A percentile compares a stretch with the other conserved stretches of the same genome.
phyloP scores from a whole-genome alignment of 23 tunicate species.

The Trididemnum nubilum region DNA sequence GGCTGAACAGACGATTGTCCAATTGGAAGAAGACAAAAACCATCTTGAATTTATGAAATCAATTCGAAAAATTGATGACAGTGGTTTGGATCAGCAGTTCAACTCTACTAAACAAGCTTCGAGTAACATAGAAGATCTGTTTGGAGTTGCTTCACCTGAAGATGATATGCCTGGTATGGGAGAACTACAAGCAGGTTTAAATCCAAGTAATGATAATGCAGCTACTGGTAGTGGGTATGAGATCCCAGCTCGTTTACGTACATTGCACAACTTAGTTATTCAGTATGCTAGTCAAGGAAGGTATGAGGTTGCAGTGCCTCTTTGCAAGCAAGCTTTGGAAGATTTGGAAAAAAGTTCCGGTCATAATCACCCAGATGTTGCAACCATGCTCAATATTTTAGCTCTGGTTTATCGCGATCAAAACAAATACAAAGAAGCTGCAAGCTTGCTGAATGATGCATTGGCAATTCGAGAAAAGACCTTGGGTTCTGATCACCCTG shows the following conservation, averaged over 20 bases:
- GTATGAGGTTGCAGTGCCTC: slow-evolving; percentile 99
- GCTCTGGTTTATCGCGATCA: slow-evolving; percentile 99
- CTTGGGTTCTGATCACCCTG: slow-evolving; percentile 97
- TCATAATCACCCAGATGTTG: slow-evolving; percentile 98
- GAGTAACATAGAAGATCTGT: slow-evolving; percentile 72
- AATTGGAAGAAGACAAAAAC: slow-evolving; percentile 92
- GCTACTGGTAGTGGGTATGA: slow-evolving; percentile 93
- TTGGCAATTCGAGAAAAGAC: slow-evolving; percentile 95
- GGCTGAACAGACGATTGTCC: slow-evolving; percentile 87
- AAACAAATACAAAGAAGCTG: slow-evolving; percentile 95
- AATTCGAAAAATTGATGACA: slow-evolving; percentile 80
- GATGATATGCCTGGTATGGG: slow-evolving; percentile 44
- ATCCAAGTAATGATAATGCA: slow-evolving; percentile 47
- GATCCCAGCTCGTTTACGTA: slow-evolving; percentile 94
- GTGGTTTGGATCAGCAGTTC: background rate
- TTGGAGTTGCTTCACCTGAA: slow-evolving; percentile 40
- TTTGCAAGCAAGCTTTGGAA: slow-evolving; percentile 97
- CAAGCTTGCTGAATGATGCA: slow-evolving; percentile 91
- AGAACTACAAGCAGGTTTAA: slow-evolving; percentile 28
- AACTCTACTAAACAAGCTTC: background rate
- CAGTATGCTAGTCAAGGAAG: slow-evolving; percentile 99
- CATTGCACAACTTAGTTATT: slow-evolving; percentile 94
- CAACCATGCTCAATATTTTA: slow-evolving; percentile 95
- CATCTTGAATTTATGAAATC: slow-evolving; percentile 94
- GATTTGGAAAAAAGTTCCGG: slow-evolving; percentile 97